These are phyloP conservation scores for Zaprionus nigranus DNA, from an alignment of 1,140 invertebrate genomes.

Conservation along the genomic window DNA sequence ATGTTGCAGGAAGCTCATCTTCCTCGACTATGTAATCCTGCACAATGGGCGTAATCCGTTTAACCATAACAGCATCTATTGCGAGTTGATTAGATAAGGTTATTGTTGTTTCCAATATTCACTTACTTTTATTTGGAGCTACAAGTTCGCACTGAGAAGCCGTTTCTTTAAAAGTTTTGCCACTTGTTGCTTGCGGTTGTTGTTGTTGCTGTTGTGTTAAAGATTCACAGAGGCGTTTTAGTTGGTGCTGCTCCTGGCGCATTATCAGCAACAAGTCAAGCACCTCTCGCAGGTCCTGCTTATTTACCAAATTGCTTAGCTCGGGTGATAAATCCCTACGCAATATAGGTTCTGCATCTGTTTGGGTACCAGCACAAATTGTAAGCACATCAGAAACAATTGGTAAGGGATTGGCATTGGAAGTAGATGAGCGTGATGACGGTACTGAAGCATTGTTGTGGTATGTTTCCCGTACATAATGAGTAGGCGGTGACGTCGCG, in stretches of 20 bases:
- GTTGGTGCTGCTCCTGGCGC: conserved; percentile 60
- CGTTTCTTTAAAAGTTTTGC: conserved; percentile 43
- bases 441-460: conserved; percentile 11
- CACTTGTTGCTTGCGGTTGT: not conserved
- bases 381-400: conserved; percentile 61
- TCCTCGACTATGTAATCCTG: conserved; percentile 72
- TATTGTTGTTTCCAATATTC: not conserved
- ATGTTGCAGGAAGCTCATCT: conserved; percentile 35
- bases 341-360: conserved; percentile 41
- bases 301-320: conserved; percentile 44
- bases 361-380: conserved; percentile 79
- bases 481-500: conserved; percentile 2
- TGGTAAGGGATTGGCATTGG: not conserved
- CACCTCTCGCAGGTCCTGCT: conserved; percentile 49
- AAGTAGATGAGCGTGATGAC: conserved; percentile 18
- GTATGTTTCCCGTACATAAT: conserved; percentile 33
- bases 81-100: not conserved
- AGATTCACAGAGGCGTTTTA: conserved; percentile 51
- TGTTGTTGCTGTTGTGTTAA: conserved; percentile 41
- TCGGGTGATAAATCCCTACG: conserved; percentile 24
- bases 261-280: conserved; percentile 45
- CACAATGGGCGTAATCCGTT: conserved; percentile 51
- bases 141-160: conserved; percentile 59
- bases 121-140: conserved; percentile 47
- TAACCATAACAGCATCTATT: conserved; percentile 22